phyloP scores from a whole-genome alignment of 2,888 invertebrate genomes.

The Patella depressa region DNA sequence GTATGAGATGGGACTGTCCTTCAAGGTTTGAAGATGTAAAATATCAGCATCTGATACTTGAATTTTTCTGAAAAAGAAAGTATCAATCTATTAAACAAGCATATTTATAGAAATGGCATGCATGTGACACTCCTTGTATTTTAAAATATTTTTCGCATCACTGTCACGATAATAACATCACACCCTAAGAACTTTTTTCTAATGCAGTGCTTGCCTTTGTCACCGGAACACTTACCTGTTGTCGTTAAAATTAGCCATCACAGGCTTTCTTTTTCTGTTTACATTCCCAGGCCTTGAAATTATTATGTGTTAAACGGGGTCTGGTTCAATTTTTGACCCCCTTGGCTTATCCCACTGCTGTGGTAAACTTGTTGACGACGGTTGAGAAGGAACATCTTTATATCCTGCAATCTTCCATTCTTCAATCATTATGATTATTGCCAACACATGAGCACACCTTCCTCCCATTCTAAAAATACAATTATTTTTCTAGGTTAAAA shows the following conservation, averaged over 20 bases:
- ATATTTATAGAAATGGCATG: too few relatives aligned
- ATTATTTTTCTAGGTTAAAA: not conserved
- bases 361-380: not conserved
- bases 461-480: not conserved
- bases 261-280: not conserved
- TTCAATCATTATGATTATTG: not conserved
- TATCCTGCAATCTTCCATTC: not conserved
- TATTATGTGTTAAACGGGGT: not conserved
- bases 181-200: too few relatives aligned
- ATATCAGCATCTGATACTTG: not conserved
- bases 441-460: not conserved
- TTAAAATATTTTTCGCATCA: too few relatives aligned
- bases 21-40: not conserved
- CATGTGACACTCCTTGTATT: too few relatives aligned
- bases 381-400: not conserved
- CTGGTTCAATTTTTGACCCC: not conserved
- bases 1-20: not conserved
- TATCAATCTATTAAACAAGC: too few relatives aligned
- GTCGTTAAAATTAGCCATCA: not conserved
- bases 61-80: too few relatives aligned
- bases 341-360: not conserved
- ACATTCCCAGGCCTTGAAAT: not conserved
- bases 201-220: too few relatives aligned
- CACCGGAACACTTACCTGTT: not conserved
- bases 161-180: too few relatives aligned